A percentile compares a stretch with the other conserved stretches of the same genome.
Conservation (phyloP, 2,797 vertebrate genomes). For the Pseudochromis fuscus region DNA sequence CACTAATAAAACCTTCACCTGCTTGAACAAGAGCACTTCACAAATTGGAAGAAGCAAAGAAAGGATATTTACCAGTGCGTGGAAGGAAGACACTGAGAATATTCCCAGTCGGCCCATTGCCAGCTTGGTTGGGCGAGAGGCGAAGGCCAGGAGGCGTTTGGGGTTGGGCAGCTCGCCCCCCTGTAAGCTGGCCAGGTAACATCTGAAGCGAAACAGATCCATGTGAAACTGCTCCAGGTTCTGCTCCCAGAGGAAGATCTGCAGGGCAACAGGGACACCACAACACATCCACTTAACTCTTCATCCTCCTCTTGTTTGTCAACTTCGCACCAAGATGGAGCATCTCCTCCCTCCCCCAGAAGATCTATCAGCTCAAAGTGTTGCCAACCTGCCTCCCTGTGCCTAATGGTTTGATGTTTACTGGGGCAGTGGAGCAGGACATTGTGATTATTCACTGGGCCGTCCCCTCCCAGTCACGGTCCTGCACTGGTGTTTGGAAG, state of each 20-base stretch:
- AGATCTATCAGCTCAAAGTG: conserved; percentile 33
- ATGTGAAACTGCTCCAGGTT: conserved; percentile 99
- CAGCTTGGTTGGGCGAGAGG: conserved; percentile 95
- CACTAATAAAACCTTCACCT: background rate
- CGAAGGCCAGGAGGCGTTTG: conserved; percentile 95
- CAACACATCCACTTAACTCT: conserved; percentile 31
- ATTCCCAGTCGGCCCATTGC: conserved; percentile 97
- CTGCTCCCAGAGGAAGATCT: conserved; percentile 96
- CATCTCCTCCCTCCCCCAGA: conserved; percentile 10
- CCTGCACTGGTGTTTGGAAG: conserved; percentile 66
- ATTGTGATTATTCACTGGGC: conserved; percentile 71
- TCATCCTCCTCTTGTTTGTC: conserved; percentile 39
- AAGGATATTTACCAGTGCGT: conserved; percentile 89
- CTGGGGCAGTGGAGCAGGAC: conserved; percentile 72
- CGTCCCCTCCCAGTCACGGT: conserved; percentile 65
- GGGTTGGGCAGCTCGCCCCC: conserved; percentile 98
- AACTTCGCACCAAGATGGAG: conserved; percentile 41
- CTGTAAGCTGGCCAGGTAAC: conserved; percentile 96
- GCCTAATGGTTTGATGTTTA: conserved; percentile 65
- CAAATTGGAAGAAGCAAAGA: background rate
- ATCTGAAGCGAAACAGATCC: conserved; percentile 96
- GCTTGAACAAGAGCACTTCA: background rate
- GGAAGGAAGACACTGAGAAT: conserved; percentile 98
- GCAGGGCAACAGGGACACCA: conserved; percentile 41
- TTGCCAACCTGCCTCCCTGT: conserved; percentile 46